Evolutionary conservation across 2,888 invertebrate genomes (phyloP), one percentile per base, ranked within the genome.

Genomic region (Fissipunctia ypsillon): DNA sequence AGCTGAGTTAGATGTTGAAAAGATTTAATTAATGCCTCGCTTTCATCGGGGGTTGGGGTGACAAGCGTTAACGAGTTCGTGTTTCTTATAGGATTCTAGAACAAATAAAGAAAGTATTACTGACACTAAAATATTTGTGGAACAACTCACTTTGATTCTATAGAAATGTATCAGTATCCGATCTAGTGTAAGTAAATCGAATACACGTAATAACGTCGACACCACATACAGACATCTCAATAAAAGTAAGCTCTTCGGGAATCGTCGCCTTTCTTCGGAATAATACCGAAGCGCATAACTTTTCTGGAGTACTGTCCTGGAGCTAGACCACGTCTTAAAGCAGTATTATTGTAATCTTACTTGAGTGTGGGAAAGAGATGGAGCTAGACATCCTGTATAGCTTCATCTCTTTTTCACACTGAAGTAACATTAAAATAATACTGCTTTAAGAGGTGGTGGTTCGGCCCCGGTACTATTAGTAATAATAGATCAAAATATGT

Each of bases 1-100:
- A 95, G 76, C 61, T 91, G 91, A 3, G 95, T 93, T 7, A 94
- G 57, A 71, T 94, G 90, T 67, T 88, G 90, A 74, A 95, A 95
- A 10, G 90, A 88, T 77, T 91, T 91, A n/a, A 90, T 85, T 2
- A 95, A 77, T 0, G 90, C 82, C 1, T 91, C 91, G 0, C 78
- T 83, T 54, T 96, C 94, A 2, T 94, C 93, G 0, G 80, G 60
- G 0, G 91, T 90, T 0, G 95, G 95, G 41, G 90, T 81, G 6
- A 93, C 81, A 3, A 95, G 90, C 6, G 81, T 76, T 50, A 94
- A 69, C 6, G 91, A 88, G 77, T 92, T 93, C 76, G 90, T 77
- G 60, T 93, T 93, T 76, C 89, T 90, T 50, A 92, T 76, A 4
- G 93, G 93, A 65, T 81, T 64, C 95, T 96, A 88, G 19, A 90